A percentile compares a stretch with the other conserved stretches of the same genome.
Evolutionary conservation across 2,113 vertebrate genomes (phyloP).

Genomic region (Ophiodon elongatus): DNA sequence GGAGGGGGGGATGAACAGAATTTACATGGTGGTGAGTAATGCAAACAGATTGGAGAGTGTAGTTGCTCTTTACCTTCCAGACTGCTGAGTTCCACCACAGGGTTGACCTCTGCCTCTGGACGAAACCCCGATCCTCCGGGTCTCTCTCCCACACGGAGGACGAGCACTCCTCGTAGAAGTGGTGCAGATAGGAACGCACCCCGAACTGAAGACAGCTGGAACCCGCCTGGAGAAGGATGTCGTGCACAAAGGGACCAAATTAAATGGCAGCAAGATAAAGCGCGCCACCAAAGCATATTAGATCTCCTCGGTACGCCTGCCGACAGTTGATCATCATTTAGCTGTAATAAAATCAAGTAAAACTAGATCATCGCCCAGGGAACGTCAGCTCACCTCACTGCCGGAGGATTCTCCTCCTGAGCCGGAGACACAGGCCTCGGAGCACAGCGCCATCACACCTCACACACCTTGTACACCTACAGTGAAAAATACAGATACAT

Average conservation of each 20-base stretch:
- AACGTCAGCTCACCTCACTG: conserved; percentile 78
- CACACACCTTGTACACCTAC: conserved; percentile 47
- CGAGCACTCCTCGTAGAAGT: conserved; percentile 97
- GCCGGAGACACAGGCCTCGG: conserved; percentile 83
- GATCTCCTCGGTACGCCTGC: background rate
- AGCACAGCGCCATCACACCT: conserved; percentile 89
- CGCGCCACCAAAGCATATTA: background rate
- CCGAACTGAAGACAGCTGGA: conserved; percentile 86
- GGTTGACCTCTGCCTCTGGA: conserved; percentile 91
- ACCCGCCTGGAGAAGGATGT: conserved; percentile 48
- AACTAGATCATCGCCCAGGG: conserved; percentile 49
- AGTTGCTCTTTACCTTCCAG: conserved; percentile 90
- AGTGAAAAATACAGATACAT: conserved; percentile 2
- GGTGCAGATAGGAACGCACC: conserved; percentile 96
- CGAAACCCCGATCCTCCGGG: conserved; percentile 85
- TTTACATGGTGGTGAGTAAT: background rate
- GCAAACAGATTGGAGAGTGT: background rate
- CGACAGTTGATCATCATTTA: background rate
- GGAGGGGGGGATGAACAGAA: background rate
- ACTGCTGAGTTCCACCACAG: conserved; percentile 90
- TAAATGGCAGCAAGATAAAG: background rate
- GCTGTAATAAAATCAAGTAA: conserved; percentile 5
- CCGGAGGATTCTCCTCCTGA: conserved; percentile 75
- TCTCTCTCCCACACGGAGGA: conserved; percentile 91
- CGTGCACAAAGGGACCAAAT: background rate